Evolutionary conservation across 2,888 invertebrate species (phyloP).

Genomic region (Thereva unica): DNA sequence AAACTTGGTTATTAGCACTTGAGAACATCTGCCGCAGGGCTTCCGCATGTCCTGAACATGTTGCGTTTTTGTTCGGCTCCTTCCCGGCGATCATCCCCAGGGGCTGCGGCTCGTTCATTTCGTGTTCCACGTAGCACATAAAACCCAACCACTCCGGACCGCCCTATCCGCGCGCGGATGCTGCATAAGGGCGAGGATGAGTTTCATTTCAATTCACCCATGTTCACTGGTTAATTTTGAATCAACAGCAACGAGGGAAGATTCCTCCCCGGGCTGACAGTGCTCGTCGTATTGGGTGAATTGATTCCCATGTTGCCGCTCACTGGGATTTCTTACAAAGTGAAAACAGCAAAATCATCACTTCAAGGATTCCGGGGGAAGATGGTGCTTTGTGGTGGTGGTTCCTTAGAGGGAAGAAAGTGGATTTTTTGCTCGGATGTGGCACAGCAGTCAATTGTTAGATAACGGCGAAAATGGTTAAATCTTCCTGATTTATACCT

Average conservation of each 20-base stretch:
- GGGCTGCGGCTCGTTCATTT: background rate
- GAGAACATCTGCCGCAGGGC: conserved; percentile 48
- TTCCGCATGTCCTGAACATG: conserved; percentile 31
- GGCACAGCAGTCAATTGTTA: no score
- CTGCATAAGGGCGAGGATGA: conserved; percentile 15
- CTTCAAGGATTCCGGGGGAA: background rate
- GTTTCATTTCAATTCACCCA: conserved; percentile 23
- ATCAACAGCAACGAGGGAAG: background rate
- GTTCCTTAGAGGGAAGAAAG: no score
- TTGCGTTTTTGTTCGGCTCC: conserved; percentile 26
- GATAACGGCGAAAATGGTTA: no score
- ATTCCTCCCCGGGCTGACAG: background rate
- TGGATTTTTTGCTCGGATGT: no score
- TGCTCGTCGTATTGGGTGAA: conserved; percentile 10
- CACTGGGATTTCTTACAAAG: background rate
- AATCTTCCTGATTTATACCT: no score
- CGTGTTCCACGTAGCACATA: background rate
- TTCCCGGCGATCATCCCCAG: conserved; percentile 17
- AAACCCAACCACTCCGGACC: background rate
- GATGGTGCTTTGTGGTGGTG: no score
- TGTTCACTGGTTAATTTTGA: background rate
- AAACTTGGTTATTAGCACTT: conserved; percentile 52
- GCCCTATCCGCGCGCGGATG: background rate
- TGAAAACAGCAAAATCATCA: conserved; percentile 16
- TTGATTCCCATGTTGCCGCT: conserved; percentile 16